Evolutionary conservation across 2,888 invertebrate species (phyloP), one percentile per base, ranked within the genome.

Genomic region (Ceratothoa steindachneri): DNA sequence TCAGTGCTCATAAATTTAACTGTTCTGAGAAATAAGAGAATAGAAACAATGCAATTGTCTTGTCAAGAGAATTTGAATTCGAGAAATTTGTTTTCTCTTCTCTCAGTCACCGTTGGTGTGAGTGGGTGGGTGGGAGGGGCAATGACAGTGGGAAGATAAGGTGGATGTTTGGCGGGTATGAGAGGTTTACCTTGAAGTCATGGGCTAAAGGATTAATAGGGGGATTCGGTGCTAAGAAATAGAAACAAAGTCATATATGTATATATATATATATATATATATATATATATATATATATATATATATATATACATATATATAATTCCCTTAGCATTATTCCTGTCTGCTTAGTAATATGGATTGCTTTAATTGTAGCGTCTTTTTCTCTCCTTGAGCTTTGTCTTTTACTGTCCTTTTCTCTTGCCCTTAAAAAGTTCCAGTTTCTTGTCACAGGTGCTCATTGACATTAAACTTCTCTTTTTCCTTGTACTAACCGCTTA

Each of bases 251-350:
- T 9, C 15, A 41, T 41, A 41, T 41, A 41, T 9, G 15, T 41
- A 41, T 41, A 60, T 60, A 60, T 60, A 60, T 60, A 60, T 60
- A 60, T 60, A 60, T 60, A 60, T 60, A 60, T 60, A 60, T 60
- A 60, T 60, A 60, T 60, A 60, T 60, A 60, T 60, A 60, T 60
- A 60, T 60, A 60, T 60, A 60, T 60, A 60, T 60, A 60, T 60
- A 60, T 60, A 60, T 60, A 60, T 60, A 60, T 60, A 60, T 60
- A 60, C 24, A 60, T 60, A 60, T 60, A 60, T 60, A 60, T 60
- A 60, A 51, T 51, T 51, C 19, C 3, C 1, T 51, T 15, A 51
- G 52, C 19, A n/a, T n/a, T n/a, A n/a, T n/a, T n/a, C n/a, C n/a
- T n/a, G n/a, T n/a, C n/a, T n/a, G n/a, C n/a, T n/a, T n/a, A n/a